phyloP scores from a whole-genome alignment of 1,140 invertebrate genomes.

The Saxidomus purpurata region DNA sequence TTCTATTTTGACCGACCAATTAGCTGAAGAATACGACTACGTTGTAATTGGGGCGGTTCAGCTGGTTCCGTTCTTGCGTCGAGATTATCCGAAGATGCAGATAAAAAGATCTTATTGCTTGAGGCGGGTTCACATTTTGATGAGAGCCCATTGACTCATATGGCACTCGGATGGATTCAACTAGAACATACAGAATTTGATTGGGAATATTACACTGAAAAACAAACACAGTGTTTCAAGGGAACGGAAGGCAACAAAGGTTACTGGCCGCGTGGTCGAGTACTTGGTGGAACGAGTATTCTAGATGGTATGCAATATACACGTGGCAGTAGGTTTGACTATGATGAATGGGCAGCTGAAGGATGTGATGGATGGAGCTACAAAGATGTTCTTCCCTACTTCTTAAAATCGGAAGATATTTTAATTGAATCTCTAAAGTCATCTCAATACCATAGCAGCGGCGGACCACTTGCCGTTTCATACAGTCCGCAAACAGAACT shows the following conservation, averaged over 20 bases:
- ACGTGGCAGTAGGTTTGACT: slow-evolving; percentile 95
- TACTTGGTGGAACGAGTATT: slow-evolving; percentile 74
- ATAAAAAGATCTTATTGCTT: slow-evolving; percentile 92
- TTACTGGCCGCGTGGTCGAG: slow-evolving; percentile 90
- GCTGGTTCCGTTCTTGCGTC: slow-evolving; percentile 97
- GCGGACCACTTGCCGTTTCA: slow-evolving; percentile 19
- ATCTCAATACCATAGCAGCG: slow-evolving; percentile 43
- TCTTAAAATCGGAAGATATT: slow-evolving; percentile 89
- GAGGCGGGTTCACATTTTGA: slow-evolving; percentile 97
- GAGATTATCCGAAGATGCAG: slow-evolving; percentile 92
- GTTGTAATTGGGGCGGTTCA: slow-evolving; percentile 94
- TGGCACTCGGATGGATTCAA: slow-evolving; percentile 67
- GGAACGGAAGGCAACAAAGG: slow-evolving; percentile 5
- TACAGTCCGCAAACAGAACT: not conserved
- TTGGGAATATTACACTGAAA: slow-evolving; percentile 97
- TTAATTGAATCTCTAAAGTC: not conserved
- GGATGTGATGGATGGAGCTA: slow-evolving; percentile 88
- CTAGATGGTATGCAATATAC: slow-evolving; percentile 90
- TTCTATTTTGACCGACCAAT: not conserved
- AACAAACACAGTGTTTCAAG: slow-evolving; percentile 88
- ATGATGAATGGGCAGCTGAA: slow-evolving; percentile 89
- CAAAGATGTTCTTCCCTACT: slow-evolving; percentile 60
- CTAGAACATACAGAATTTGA: slow-evolving; percentile 88
- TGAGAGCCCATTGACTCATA: slow-evolving; percentile 91
- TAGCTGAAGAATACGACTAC: slow-evolving; percentile 72